Base-by-base conservation (phyloP, 2,888 invertebrate species). In the Drymonia ruficornis region DNA sequence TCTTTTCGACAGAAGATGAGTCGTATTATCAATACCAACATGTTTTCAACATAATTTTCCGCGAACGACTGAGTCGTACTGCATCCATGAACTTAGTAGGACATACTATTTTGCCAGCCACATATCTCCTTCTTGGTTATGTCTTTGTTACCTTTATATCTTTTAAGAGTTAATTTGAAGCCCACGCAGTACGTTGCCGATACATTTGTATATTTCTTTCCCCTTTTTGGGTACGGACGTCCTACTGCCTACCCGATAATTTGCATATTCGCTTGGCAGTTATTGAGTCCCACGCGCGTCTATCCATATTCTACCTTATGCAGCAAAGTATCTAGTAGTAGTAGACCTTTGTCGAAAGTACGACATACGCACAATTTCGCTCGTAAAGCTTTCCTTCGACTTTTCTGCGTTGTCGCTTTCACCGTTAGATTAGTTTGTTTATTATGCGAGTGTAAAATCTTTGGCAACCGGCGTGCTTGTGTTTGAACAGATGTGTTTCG, bases 201-300 rank as follows among this genome's bases (percentile, higher is more conserved):
- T 87, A 87, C 86, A 89, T 64, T 67, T 50, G 74, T 82, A 86
- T 89, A 86, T 87, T 86, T 85, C 82, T 84, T 88, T 85, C 80
- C 84, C 91, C 83, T 88, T 89, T 89, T 88, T 74, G 87, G 84
- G 78, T 75, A 74, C 88, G 89, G 89, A 89, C 90, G 84, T 89
- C 89, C 89, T 89, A 87, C 88, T 81, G 76, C 75, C 84, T 77
- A 74, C 72, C 63, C 59, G 70, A 72, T 70, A 74, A 86, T 90
- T 87, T 84, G 84, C 88, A 89, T 90, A 83, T 85, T 81, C 79
- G 74, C 64, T 78, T 72, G 78, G 74, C 66, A 72, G 76, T 80
- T 78, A 74, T 72, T 67, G 60, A 74, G 61, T 58, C 88, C 89
- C 84, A 89, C 88, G 74, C 80, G 29, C 45, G 56, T 47, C 63